A percentile compares a stretch with the other conserved stretches of the same genome.
These are phyloP conservation scores for Galaxias olidus DNA, from an alignment of 2,797 vertebrate genomes.

Conservation along the genomic window DNA sequence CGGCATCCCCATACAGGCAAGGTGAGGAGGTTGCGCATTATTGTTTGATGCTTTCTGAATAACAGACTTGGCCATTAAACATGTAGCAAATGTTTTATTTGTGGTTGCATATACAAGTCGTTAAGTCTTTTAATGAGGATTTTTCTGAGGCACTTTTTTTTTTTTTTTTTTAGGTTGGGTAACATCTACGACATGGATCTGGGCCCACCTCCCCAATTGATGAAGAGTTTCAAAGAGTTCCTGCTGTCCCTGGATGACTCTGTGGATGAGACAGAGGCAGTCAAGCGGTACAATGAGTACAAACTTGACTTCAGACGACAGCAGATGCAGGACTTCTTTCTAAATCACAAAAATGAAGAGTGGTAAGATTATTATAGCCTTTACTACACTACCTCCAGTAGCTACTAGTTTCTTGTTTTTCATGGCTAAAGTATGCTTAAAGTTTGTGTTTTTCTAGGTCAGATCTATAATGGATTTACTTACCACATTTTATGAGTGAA, in stretches of 20 bases:
- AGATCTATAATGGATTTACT: neutral
- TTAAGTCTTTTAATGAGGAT: neutral
- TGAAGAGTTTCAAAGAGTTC: conserved; percentile 96
- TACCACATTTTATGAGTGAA: no score
- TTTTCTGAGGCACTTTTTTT: neutral
- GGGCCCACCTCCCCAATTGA: conserved; percentile 85
- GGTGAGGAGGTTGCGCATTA: conserved; percentile 68
- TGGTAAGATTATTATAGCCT: conserved; percentile 79
- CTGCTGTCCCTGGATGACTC: conserved; percentile 90
- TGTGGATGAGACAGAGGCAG: conserved; percentile 92
- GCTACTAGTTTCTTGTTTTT: no score
- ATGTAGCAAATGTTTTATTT: no score
- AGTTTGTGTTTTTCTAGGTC: neutral
- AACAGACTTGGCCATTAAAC: neutral
- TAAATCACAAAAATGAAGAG: conserved; percentile 95
- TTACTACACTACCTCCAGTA: conserved; percentile 8
- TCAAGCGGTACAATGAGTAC: conserved; percentile 94
- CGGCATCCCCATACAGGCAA: conserved; percentile 90
- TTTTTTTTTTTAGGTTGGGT: conserved; percentile 76
- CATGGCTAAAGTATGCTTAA: conserved; percentile 15
- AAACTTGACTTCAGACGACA: conserved; percentile 93
- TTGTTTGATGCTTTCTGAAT: neutral
- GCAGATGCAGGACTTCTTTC: conserved; percentile 97
- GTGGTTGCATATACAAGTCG: neutral
- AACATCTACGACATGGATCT: conserved; percentile 91